Base-by-base conservation (phyloP, 2,888 invertebrate genomes). In the Galerucella nymphaeae region DNA sequence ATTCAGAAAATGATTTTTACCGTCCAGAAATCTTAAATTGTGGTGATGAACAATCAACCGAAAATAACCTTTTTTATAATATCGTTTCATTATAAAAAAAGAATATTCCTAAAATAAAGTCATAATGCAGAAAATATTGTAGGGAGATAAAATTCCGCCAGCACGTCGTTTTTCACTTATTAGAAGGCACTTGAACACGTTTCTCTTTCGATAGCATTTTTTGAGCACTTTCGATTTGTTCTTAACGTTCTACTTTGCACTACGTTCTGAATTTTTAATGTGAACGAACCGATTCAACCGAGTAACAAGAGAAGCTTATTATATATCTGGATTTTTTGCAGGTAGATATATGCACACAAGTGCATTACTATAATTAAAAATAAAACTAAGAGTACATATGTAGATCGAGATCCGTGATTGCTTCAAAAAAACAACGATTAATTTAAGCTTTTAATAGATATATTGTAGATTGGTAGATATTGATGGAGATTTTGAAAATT, bases 101-200 rank as follows among this genome's bases (percentile, higher is more conserved):
- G 23, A 16, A 53, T 9, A 53, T 53, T 18, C 58, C 14, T 41
- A 65, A 65, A 59, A 64, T 57, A 65, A 61, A 62, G 57, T 63
- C 11, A 48, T 55, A 71, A 71, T 45, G 30, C 50, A 55, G 55
- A 53, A 20, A 57, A 62, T 62, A 62, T 62, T 62, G 61, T 42
- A 42, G 11, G 67, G 63, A 66, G 66, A 73, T 72, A 70, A 73
- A 77, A 77, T 73, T 70, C 66, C 71, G 75, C 77, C 67, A 74
- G 77, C 77, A 75, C 76, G 72, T 75, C 80, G 80, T 80, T 70
- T 72, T 81, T 80, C 79, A 81, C 81, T 79, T 82, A 82, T 83
- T 83, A 82, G 80, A 76, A 77, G 78, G 75, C 80, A 80, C 84
- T 85, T 79, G 79, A 84, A 83, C 85, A 85, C 85, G 85, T 84